These are phyloP conservation scores for Pandion haliaetus DNA, from an alignment of 2,113 vertebrate genomes.

Conservation along the genomic window DNA sequence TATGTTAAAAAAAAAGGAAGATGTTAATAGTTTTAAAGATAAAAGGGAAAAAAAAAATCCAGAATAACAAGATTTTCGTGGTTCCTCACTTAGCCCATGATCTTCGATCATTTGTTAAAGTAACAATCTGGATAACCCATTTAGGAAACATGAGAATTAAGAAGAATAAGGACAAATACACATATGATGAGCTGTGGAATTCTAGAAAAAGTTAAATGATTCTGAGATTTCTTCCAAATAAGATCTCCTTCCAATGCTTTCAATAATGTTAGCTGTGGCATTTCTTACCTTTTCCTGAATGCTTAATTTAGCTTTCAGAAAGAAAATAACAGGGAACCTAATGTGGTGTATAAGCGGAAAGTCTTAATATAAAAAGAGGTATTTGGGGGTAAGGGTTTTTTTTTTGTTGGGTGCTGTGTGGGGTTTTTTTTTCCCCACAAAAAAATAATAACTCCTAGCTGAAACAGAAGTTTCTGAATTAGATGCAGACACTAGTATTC, in stretches of 20 bases:
- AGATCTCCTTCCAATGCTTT: not conserved
- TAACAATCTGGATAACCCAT: not conserved
- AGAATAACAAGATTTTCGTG: not conserved
- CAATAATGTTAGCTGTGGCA: not conserved
- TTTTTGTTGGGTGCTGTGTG: not conserved
- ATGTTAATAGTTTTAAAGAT: not conserved
- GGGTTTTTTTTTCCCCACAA: fast-evolving
- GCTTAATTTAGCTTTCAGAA: not conserved
- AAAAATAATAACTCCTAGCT: not conserved
- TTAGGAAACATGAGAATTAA: not conserved
- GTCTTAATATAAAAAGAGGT: not conserved
- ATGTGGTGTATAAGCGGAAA: not conserved
- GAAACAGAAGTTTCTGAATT: not conserved
- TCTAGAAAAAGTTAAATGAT: not conserved
- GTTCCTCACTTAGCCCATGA: not conserved
- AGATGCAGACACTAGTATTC: not conserved
- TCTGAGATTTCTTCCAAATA: not conserved
- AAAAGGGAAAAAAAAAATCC: not conserved
- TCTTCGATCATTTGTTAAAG: not conserved
- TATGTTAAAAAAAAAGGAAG: not conserved
- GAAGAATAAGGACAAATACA: not conserved
- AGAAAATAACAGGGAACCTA: not conserved
- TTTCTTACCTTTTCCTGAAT: not conserved
- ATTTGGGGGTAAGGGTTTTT: no score
- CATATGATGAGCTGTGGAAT: not conserved